phyloP scores from a whole-genome alignment of 2,888 invertebrate genomes.

The Oligia strigilis region DNA sequence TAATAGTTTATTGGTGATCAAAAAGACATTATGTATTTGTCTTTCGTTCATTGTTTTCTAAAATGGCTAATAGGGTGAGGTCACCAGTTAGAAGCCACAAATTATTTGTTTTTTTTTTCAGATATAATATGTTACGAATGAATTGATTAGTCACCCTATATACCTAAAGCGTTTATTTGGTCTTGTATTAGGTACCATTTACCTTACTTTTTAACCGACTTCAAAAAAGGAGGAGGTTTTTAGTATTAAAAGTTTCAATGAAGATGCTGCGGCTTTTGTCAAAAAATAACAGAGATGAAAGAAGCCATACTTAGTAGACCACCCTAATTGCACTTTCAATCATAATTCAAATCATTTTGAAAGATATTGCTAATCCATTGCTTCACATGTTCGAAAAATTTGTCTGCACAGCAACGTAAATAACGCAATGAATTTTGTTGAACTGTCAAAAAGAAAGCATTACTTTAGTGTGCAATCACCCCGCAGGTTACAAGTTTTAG shows the following conservation, averaged over 20 bases:
- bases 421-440: no score
- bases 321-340: no score
- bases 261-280: background rate
- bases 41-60: constrained; percentile 35
- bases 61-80: constrained; percentile 21
- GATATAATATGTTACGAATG: background rate
- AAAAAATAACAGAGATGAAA: background rate
- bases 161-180: background rate
- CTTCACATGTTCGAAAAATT: no score
- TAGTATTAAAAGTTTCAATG: background rate
- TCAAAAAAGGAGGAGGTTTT: background rate
- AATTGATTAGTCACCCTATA: background rate
- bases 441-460: no score
- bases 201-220: background rate
- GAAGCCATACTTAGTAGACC: no score
- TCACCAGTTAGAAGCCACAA: constrained; percentile 13
- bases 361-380: no score
- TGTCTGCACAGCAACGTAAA: no score
- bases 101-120: background rate
- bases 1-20: constrained; percentile 50
- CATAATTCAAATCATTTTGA: no score
- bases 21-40: constrained; percentile 22
- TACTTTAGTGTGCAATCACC: no score
- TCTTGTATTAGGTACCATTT: background rate
- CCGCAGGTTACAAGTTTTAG: no score